phyloP scores from a whole-genome alignment of 1,140 invertebrate genomes.

The Diplogasteroides magnus region DNA sequence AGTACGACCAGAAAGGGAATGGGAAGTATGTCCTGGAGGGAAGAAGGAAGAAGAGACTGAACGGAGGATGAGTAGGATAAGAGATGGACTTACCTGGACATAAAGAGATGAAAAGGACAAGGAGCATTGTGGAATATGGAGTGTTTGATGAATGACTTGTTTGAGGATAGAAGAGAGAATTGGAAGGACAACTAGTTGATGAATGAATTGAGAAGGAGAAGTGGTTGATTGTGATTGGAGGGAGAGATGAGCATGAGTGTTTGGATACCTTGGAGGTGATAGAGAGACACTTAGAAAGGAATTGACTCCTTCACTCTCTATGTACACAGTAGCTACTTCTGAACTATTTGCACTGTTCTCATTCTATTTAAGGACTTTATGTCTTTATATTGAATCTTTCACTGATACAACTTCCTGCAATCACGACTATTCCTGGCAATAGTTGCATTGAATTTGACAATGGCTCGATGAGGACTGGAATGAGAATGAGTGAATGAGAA shows the following conservation, averaged over 20 bases:
- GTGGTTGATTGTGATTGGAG: background rate
- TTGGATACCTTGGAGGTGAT: background rate
- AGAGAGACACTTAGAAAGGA: too few species aligned
- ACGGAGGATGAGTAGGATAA: background rate
- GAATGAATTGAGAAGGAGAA: background rate
- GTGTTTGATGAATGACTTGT: background rate
- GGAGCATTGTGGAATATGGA: background rate
- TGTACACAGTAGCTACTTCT: background rate
- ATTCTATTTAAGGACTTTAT: too few species aligned
- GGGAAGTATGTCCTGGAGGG: background rate
- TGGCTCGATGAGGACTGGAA: slow-evolving; percentile 22
- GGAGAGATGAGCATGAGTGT: background rate
- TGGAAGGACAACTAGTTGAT: too few species aligned
- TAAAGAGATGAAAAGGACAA: background rate
- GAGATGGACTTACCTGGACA: background rate
- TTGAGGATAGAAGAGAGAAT: background rate
- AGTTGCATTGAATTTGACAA: slow-evolving; percentile 28
- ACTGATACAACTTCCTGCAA: too few species aligned
- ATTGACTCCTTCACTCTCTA: too few species aligned
- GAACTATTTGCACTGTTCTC: background rate
- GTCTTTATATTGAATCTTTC: too few species aligned
- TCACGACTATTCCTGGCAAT: slow-evolving; percentile 32
- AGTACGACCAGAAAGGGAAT: slow-evolving; percentile 35
- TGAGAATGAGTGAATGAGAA: background rate
- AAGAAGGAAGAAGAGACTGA: background rate